Evolutionary conservation across 2,797 vertebrate genomes (phyloP).

Genomic region (Balearica regulorum): DNA sequence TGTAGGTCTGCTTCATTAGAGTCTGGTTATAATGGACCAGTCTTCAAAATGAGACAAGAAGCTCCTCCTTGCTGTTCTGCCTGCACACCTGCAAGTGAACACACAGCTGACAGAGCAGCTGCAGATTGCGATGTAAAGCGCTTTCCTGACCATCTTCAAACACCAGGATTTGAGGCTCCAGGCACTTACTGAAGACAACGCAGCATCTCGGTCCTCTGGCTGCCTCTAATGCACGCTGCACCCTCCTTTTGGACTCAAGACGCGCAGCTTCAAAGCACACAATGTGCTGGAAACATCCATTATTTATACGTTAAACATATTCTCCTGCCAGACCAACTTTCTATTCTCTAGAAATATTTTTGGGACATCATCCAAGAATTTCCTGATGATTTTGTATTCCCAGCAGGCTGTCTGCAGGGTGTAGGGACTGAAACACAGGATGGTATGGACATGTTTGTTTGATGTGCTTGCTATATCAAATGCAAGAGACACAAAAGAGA

Average conservation of each 20-base stretch:
- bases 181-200: background rate
- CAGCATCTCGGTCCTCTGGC: background rate
- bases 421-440: background rate
- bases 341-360: constrained; percentile 54
- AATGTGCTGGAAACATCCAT: constrained; percentile 16
- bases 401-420: background rate
- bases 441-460: background rate
- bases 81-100: background rate
- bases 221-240: background rate
- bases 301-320: constrained; percentile 31
- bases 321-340: constrained; percentile 42
- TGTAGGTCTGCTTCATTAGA: background rate
- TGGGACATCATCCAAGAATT: constrained; percentile 47
- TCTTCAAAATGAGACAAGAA: background rate
- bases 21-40: background rate
- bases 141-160: background rate
- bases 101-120: background rate
- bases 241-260: background rate
- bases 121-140: accelerated
- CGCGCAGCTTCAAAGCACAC: background rate
- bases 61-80: background rate
- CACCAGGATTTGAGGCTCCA: background rate
- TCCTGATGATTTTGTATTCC: constrained; percentile 29
- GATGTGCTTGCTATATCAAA: background rate
- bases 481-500: background rate